Evolutionary conservation across 2,797 vertebrate species (phyloP), one percentile per base, ranked within the genome.

Genomic region (Gambelia wislizenii): DNA sequence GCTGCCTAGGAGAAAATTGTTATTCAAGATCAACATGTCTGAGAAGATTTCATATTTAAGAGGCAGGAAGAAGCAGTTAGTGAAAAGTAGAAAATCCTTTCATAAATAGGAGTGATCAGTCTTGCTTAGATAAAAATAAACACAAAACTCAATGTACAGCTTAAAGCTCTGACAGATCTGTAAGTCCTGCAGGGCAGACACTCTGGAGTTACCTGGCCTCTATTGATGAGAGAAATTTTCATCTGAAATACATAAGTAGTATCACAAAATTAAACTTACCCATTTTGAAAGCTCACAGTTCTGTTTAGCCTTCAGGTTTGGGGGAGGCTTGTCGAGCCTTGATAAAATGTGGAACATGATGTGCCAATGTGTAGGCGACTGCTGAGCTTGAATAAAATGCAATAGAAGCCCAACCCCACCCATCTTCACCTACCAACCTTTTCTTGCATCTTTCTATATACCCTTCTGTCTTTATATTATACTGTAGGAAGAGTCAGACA

Each of bases 161-260:
- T 8, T n/a, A 5, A n/a, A 1, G 18, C 89, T 82, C 44, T 87
- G 85, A 78, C 22, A 83, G 87, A 49, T 88, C 54, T 22, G 39
- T 88, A 75, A 83, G 42, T 88, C 87, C 87, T 88, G 87, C 70
- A 83, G 86, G 54, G 79, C 69, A 75, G 36, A 75, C 42, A 49
- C 16, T 83, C 54, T 83, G 54, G 30, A 88, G 56, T 39, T 75
- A 83, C 52, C 69, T 87, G 79, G 79, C 20, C 52, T 54, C 27
- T 70, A 54, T 74, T 74, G 81, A 74, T 74, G 56, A 82, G 39
- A 27, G 27, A 52, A 27, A 25, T 64, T 49, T 88, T 56, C 54
- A 44, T 59, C 54, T 49, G 56, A 39, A 61, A 42, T 44, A 75
- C 59, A 64, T 12, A 47, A 44, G 47, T 6, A 72, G 33, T 16